Conservation (phyloP, 2,113 vertebrate genomes). For the Puffinus mauretanicus region DNA sequence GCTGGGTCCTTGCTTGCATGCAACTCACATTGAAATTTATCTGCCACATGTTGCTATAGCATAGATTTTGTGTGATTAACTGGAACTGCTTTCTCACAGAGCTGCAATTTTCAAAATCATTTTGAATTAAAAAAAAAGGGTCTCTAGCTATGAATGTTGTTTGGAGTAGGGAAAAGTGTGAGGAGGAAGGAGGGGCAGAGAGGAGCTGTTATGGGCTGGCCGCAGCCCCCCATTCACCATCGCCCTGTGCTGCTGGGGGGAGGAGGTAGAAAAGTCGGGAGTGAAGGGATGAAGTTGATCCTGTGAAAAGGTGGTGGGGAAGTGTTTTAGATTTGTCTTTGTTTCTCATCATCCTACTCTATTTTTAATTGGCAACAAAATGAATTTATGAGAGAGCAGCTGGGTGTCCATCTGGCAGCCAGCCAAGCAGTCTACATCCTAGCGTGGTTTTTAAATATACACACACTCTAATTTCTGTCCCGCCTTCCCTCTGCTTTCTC, state of each 20-base stretch:
- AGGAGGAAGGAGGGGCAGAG: neutral
- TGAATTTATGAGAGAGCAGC: neutral
- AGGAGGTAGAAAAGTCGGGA: neutral
- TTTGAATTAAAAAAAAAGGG: neutral
- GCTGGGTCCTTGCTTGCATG: neutral
- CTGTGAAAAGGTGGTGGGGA: neutral
- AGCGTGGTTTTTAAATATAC: neutral
- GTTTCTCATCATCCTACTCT: neutral
- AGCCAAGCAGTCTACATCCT: neutral
- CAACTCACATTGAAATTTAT: neutral
- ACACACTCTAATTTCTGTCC: neutral
- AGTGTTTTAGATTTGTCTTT: neutral
- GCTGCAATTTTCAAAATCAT: neutral
- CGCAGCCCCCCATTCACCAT: fast-evolving
- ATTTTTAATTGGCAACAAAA: neutral
- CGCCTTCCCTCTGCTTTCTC: neutral
- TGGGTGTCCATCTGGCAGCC: neutral
- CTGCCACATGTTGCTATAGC: neutral
- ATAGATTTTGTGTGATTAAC: neutral
- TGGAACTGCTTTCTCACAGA: neutral
- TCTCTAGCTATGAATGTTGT: neutral
- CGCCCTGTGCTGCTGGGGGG: neutral
- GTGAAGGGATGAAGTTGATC: neutral
- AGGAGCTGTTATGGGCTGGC: neutral
- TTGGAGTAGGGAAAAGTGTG: neutral